Conservation (phyloP, 2,113 vertebrate species). For the Macquaria australasica region DNA sequence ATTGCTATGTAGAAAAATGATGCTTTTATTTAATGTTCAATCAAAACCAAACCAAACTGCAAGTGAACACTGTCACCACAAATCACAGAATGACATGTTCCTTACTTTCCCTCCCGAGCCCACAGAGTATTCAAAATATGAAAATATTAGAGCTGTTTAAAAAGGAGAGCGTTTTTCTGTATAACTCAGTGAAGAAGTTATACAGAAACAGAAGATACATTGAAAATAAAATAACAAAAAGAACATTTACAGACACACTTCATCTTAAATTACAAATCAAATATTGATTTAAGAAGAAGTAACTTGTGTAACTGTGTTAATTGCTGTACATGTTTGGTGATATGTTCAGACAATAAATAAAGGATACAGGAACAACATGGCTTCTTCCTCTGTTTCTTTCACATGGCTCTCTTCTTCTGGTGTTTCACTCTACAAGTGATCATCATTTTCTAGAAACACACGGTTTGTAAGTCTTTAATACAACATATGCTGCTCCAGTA, state of each 20-base stretch:
- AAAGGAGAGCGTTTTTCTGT: constrained; percentile 13
- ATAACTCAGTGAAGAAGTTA: no score
- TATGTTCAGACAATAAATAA: constrained; percentile 51
- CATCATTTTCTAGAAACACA: background rate
- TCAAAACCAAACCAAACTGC: background rate
- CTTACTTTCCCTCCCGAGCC: background rate
- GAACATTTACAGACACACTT: background rate
- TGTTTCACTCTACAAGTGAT: background rate
- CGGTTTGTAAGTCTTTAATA: background rate
- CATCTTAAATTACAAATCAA: constrained; percentile 27
- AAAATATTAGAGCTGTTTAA: constrained; percentile 41
- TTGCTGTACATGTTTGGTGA: constrained; percentile 23
- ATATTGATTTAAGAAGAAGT: background rate
- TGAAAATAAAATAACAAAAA: background rate
- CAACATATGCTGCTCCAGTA: background rate
- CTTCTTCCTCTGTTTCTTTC: constrained; percentile 10
- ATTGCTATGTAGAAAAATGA: constrained; percentile 20
- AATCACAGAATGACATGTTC: background rate
- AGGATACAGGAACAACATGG: constrained; percentile 23
- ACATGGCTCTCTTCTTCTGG: background rate
- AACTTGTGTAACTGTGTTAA: constrained; percentile 38
- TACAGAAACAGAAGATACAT: background rate
- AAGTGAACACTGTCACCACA: background rate
- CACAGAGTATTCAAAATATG: background rate
- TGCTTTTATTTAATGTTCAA: constrained; percentile 8